Evolutionary conservation across 1,140 invertebrate genomes (phyloP).

Genomic region (Scylla paramamosain): DNA sequence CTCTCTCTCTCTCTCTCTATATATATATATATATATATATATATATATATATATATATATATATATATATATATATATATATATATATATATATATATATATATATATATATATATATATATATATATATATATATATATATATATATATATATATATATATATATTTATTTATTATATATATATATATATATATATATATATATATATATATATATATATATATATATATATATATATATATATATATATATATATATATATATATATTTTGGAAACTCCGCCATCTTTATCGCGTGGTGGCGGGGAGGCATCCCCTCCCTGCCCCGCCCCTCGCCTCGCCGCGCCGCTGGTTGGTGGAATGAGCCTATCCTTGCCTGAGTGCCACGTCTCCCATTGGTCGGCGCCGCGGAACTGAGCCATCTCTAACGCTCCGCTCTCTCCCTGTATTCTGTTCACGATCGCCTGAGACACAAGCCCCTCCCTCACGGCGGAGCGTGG

Average conservation of each 20-base stretch:
- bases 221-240: slow-evolving; percentile 1
- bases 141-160: slow-evolving; percentile 54
- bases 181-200: neutral
- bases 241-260: neutral
- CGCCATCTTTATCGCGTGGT: too few species aligned
- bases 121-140: slow-evolving; percentile 53
- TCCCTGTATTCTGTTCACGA: too few species aligned
- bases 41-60: slow-evolving; percentile 47
- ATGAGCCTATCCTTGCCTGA: too few species aligned
- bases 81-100: slow-evolving; percentile 45
- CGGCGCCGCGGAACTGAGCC: too few species aligned
- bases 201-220: neutral
- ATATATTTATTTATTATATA: slow-evolving; percentile 15
- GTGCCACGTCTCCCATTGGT: too few species aligned
- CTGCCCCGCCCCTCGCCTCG: too few species aligned
- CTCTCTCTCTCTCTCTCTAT: too few species aligned
- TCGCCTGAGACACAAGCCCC: too few species aligned
- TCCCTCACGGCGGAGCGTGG: too few species aligned
- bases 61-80: slow-evolving; percentile 29
- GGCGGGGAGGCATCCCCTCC: too few species aligned
- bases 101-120: slow-evolving; percentile 33
- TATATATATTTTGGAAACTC: slow-evolving; percentile 27
- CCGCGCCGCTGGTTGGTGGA: too few species aligned
- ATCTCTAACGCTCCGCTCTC: too few species aligned
- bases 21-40: neutral